phyloP scores from a whole-genome alignment of 35 echinoderm and acorn worm genomes.

The Ophiothrix spiculata region DNA sequence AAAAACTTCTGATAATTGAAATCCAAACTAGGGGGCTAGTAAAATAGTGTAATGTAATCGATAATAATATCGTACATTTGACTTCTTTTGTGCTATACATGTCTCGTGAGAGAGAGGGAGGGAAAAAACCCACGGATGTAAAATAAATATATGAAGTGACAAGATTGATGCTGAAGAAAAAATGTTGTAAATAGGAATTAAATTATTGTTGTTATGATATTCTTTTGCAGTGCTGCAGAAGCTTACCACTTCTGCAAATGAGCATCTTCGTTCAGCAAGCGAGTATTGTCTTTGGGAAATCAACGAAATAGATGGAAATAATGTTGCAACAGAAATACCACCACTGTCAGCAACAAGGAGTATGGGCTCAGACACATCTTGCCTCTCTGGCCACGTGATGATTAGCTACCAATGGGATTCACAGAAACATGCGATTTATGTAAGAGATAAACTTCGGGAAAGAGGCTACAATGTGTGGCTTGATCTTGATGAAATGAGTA shows the following conservation, averaged over 20 bases:
- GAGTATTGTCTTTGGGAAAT: background rate
- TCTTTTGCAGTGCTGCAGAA: background rate
- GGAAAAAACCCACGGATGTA: background rate
- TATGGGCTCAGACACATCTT: too few species aligned
- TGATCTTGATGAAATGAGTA: too few species aligned
- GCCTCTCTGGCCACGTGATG: too few species aligned
- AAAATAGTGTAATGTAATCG: background rate
- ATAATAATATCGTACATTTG: background rate
- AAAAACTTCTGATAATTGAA: too few species aligned
- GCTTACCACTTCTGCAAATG: background rate
- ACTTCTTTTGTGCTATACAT: background rate
- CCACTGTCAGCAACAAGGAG: too few species aligned
- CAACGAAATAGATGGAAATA: too few species aligned
- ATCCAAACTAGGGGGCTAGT: too few species aligned
- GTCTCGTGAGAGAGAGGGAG: background rate
- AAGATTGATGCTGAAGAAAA: background rate
- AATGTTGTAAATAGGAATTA: background rate
- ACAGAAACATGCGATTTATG: too few species aligned
- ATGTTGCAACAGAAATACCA: too few species aligned
- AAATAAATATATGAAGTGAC: background rate
- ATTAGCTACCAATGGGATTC: too few species aligned
- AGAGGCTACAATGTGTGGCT: too few species aligned
- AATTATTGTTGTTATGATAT: background rate
- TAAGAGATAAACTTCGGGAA: too few species aligned
- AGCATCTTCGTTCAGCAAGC: background rate